Evolutionary conservation across 2,797 vertebrate species (phyloP), one percentile per base, ranked within the genome.

Genomic region (Mallotus villosus): DNA sequence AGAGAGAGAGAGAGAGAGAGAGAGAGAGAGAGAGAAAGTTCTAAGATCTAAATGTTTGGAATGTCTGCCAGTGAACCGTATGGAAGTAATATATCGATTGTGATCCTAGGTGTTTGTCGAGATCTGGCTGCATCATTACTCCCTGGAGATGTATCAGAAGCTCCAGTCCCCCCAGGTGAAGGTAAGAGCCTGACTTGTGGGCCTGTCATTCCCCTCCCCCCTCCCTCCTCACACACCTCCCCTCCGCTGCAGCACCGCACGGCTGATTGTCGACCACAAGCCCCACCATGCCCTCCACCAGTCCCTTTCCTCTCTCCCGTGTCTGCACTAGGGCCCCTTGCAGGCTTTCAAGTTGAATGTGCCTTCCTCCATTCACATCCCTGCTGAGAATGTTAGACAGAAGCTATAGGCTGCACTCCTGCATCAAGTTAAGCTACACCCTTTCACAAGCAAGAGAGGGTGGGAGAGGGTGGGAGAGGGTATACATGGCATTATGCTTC

Each of bases 51-150:
- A 0, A 11, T 41, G 37, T 41, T 41, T 41, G 17, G 55, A 19
- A 57, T 19, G 2, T n/a, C 17, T 57, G 22, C 21, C 6, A 64
- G 64, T 0, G 61, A 5, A 64, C 32, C 53, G 2, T 61, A 8
- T 65, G 2, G 41, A 34, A 46, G 37, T 8, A 25, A 25, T 8
- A n/a, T 2, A 24, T 3, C 27, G 14, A 58, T 19, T 51, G 59
- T 29, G 16, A n/a, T 29, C 12, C 0, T 27, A 99, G 98, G 95
- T 99, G 85, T 98, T 98, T 89, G 96, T 98, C 79, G 98, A 99
- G 88, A 92, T 99, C 87, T 99, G 97, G 97, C 95, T 99, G 75
- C 97, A 99, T 84, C 97, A 99, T 88, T 99, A 97, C 86, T 98
- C 97, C 5, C 82, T 98, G 90, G 96, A 99, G 81, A 94, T 97